Evolutionary conservation across 2,888 invertebrate species (phyloP).

Genomic region (Andrena chrysosceles): DNA sequence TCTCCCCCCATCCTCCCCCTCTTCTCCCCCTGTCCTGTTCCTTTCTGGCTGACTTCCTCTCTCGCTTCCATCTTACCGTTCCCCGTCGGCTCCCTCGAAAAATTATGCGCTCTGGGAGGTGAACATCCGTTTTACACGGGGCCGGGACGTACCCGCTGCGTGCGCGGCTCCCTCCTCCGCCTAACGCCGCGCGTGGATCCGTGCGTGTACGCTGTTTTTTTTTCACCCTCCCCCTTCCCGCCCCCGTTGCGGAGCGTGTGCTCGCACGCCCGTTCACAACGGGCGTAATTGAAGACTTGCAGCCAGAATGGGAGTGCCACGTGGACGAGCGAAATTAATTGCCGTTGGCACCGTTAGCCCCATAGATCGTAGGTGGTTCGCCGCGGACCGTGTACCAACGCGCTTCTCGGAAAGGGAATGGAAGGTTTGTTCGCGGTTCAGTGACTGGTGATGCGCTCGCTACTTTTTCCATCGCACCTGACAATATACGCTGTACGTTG

Average conservation of each 20-base stretch:
- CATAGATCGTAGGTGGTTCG: constrained; percentile 62
- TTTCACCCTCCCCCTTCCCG: no score
- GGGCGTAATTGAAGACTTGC: constrained; percentile 78
- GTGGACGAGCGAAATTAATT: constrained; percentile 79
- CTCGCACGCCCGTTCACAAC: constrained; percentile 40
- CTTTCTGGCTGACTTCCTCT: constrained; percentile 65
- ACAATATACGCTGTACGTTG: background rate
- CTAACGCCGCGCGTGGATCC: constrained; percentile 15
- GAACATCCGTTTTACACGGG: constrained; percentile 79
- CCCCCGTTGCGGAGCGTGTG: constrained; percentile 1
- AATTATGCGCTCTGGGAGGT: constrained; percentile 78
- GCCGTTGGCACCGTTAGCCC: constrained; percentile 71
- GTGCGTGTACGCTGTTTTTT: constrained; percentile 29
- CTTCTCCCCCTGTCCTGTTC: constrained; percentile 15
- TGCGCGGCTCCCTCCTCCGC: background rate
- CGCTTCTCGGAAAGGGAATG: constrained; percentile 58
- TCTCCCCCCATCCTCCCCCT: background rate
- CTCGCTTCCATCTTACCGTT: constrained; percentile 61
- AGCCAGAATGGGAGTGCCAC: constrained; percentile 78
- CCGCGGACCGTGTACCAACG: constrained; percentile 30
- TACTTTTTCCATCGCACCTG: background rate
- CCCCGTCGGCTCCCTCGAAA: constrained; percentile 74
- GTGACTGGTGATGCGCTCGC: background rate
- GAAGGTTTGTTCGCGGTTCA: constrained; percentile 41
- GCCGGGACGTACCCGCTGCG: constrained; percentile 42